phyloP scores from a whole-genome alignment of 2,888 invertebrate species.

The Protophormia terraenovae region DNA sequence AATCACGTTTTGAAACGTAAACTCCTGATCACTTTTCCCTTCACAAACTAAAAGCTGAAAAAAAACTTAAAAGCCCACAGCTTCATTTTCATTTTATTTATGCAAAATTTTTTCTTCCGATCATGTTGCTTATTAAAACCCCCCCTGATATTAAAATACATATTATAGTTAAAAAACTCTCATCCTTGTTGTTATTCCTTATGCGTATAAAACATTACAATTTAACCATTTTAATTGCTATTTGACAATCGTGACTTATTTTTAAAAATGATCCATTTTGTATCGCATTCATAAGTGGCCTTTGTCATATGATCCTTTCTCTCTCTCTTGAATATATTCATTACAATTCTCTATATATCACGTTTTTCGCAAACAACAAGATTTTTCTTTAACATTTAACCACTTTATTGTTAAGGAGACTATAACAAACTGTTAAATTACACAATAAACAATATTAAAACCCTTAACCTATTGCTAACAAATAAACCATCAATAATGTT shows the following conservation, averaged over 20 bases:
- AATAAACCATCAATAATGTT: slow-evolving; percentile 31
- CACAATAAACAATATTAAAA: background rate
- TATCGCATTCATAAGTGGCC: background rate
- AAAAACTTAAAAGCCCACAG: no score
- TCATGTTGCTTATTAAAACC: no score
- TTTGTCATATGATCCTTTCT: background rate
- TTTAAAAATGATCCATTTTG: slow-evolving; percentile 9
- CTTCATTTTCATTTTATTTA: no score
- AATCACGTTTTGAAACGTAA: no score
- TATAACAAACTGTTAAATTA: slow-evolving; percentile 14
- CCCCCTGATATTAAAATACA: no score
- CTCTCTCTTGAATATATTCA: background rate
- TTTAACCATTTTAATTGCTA: slow-evolving; percentile 23
- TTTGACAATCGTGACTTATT: slow-evolving; percentile 3
- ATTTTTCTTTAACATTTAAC: background rate
- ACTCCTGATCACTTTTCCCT: no score
- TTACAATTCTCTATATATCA: background rate
- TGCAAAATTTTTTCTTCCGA: no score
- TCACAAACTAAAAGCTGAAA: no score
- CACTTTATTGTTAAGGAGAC: background rate
- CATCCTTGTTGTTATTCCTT: no score
- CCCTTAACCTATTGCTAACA: slow-evolving; percentile 26
- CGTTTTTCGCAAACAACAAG: background rate
- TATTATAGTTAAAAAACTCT: no score
- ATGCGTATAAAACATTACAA: no score